These are phyloP conservation scores for Tetrax tetrax DNA, from an alignment of 2,113 vertebrate species.

Conservation along the genomic window DNA sequence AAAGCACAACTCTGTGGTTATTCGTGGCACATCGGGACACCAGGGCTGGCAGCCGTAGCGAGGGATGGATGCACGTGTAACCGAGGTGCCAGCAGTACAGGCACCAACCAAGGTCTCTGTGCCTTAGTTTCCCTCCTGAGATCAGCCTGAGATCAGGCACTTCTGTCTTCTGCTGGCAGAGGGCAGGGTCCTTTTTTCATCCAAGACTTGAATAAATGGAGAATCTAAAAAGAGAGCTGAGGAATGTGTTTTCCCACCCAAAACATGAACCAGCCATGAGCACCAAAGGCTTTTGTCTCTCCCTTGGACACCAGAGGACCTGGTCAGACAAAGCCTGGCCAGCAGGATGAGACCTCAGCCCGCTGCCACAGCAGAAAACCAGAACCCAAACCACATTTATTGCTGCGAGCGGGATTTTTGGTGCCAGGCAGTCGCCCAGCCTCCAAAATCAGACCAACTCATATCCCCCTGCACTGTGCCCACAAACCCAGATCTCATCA, in stretches of 20 bases:
- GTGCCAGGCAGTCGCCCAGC: background rate
- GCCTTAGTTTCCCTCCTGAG: background rate
- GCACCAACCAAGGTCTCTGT: background rate
- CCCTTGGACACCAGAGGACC: background rate
- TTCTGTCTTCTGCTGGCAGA: background rate
- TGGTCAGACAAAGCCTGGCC: background rate
- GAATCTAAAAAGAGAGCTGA: background rate
- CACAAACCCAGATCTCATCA: background rate
- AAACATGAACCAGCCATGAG: background rate
- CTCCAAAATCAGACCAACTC: background rate
- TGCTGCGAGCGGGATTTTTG: background rate
- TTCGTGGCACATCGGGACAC: rapidly evolving
- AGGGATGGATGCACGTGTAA: rapidly evolving
- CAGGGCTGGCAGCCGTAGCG: background rate
- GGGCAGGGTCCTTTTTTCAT: background rate
- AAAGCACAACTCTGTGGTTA: background rate
- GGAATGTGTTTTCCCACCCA: background rate
- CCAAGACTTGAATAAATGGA: background rate
- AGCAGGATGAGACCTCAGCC: background rate
- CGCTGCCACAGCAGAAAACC: background rate
- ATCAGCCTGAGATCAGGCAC: background rate
- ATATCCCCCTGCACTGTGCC: background rate
- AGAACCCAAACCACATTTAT: background rate
- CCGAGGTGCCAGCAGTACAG: background rate
- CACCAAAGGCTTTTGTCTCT: background rate